Conservation (phyloP, 2,797 vertebrate species). For the Pogonophryne albipinna region DNA sequence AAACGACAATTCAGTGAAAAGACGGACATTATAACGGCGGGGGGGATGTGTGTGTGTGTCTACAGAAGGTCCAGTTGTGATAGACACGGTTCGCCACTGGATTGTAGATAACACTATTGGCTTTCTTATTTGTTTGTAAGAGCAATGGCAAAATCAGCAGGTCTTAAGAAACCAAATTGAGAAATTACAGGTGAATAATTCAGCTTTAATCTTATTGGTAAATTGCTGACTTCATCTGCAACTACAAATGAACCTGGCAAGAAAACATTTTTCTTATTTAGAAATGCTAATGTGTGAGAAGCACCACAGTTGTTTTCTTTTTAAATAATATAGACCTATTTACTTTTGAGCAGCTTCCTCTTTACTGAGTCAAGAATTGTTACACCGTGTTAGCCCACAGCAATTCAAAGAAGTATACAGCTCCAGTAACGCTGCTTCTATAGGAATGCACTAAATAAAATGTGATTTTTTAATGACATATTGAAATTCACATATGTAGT, state of each 20-base stretch:
- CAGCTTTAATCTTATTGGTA: constrained; percentile 10
- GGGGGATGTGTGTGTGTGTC: no score
- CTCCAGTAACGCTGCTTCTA: background rate
- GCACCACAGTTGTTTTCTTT: background rate
- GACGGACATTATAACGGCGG: no score
- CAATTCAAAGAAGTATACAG: background rate
- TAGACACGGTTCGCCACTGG: no score
- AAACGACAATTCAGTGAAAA: no score
- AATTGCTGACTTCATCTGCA: background rate
- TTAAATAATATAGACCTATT: background rate
- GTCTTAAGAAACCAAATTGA: constrained; percentile 38
- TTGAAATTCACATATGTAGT: no score
- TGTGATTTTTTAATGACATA: constrained; percentile 12
- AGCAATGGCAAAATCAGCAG: constrained; percentile 45
- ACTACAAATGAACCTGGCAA: background rate
- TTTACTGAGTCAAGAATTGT: background rate
- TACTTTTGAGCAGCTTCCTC: background rate
- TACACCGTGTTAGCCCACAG: background rate
- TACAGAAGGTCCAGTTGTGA: no score
- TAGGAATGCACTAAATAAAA: constrained; percentile 9
- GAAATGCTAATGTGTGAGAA: background rate
- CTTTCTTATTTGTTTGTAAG: constrained; percentile 44
- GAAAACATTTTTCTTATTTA: background rate
- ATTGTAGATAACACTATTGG: constrained; percentile 39
- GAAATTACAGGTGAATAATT: constrained; percentile 32